Evolutionary conservation across 2,113 vertebrate species (phyloP).

Genomic region (Cavia aperea): DNA sequence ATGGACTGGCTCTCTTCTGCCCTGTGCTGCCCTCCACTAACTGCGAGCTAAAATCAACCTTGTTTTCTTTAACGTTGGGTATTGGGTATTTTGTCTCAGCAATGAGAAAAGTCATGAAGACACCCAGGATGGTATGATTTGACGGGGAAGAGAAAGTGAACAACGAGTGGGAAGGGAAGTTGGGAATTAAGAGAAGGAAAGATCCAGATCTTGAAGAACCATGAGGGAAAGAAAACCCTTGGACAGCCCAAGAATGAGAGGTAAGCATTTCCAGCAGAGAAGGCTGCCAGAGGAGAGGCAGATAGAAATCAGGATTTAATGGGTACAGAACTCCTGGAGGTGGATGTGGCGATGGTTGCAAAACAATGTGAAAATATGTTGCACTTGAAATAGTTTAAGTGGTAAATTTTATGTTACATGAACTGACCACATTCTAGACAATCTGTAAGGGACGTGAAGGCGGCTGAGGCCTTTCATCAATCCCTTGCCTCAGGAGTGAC

Average conservation of each 20-base stretch:
- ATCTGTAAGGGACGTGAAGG: background rate
- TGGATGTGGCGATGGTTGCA: background rate
- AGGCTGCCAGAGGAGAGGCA: background rate
- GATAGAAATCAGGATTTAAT: background rate
- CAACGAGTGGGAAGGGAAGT: background rate
- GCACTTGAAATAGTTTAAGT: background rate
- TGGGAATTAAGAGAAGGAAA: background rate
- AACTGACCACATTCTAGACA: background rate
- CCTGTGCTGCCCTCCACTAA: background rate
- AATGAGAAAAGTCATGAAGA: background rate
- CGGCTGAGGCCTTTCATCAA: background rate
- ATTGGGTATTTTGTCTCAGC: background rate
- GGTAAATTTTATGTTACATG: background rate
- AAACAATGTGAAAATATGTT: background rate
- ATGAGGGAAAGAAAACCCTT: background rate
- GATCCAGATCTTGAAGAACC: background rate
- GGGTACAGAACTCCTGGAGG: background rate
- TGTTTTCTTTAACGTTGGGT: background rate
- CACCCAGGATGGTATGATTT: background rate
- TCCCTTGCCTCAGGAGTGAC: background rate
- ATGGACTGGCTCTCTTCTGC: background rate
- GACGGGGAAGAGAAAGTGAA: background rate
- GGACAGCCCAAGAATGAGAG: background rate
- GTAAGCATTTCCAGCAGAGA: background rate
- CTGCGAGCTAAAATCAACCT: background rate